Base-by-base conservation (phyloP, 1,140 invertebrate genomes). In the Drosophila oshimai region DNA sequence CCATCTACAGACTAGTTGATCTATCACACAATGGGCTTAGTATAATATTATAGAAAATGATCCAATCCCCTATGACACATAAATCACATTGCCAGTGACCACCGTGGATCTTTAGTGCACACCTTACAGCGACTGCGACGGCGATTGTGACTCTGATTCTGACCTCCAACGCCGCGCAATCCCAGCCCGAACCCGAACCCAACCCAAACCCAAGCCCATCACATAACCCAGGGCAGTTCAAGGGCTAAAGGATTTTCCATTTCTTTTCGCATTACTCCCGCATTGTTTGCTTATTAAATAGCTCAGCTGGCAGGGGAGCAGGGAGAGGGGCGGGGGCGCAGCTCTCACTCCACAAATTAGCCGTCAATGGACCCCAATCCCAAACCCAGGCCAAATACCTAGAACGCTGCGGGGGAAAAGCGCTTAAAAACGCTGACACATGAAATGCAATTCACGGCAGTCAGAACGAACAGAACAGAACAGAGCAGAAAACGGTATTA, bases 401-500 rank as follows among this genome's bases (percentile, higher is more conserved):
- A n/a, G 17, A 71, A 37, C 34, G 69, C 57, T 60, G 34, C 26
- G 31, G 57, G 67, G 26, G 33, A 12, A 34, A 33, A 58, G 24
- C 62, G 70, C 60, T 47, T 67, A 61, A 83, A 76, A 83, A 67
- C 64, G 75, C 81, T 87, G 80, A 86, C 80, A 86, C 72, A 57
- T 86, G 79, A 87, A 84, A 87, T 84, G 71, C 75, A 84, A 84
- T 84, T 72, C 60, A 50, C 50, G 62, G 64, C 49, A 37, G 45
- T 22, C 54, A 12, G n/a, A n/a, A n/a, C n/a, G 37, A 18, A 3
- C 57, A 74, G 47, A 78, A 22, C 34, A 12, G 12, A 24, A 17
- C 51, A 31, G 37, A 18, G 6, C 57, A 74, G 53, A 83, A 65
- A 84, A 86, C 64, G 65, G 71, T 73, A 80, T 86, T 79, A 76